Base-by-base conservation (phyloP, 92 coral and sea anemone genomes). In the Isaurus tuberculatus region DNA sequence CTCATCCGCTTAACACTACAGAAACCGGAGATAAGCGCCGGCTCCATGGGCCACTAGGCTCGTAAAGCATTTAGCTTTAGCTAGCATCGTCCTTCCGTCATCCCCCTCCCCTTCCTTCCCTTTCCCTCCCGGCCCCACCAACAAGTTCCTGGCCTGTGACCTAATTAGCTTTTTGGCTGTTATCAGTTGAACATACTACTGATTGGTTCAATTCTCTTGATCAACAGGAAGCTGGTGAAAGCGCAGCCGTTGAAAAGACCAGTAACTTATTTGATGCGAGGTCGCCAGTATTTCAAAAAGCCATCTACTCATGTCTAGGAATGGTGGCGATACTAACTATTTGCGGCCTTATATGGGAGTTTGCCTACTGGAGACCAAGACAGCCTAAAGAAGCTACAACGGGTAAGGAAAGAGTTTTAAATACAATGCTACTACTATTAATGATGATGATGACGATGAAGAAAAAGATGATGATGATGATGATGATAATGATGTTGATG, bases 361-460 rank as follows among this genome's bases (percentile, higher is more conserved):
- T 94, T 71, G 97, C 95, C 4, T 96, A 94, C 94, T 96, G 98
- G 98, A 94, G 98, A 82, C 99, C 99, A 66, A 90, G 97, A 80
- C 98, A 96, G 79, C 98, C 98, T 3, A 96, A 94, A 34, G 93
- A 89, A 30, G 95, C 97, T 22, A 92, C 91, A 33, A 94, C 98
- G 68, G 98, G 98, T 93, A 36, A 80, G 90, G 8, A 23, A 1
- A 20, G 15, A 15, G 13, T 19, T 5, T 70, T 70, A 9, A 13
- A 8, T 8, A 2, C n/a, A 17, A 13, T 22, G 11, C 3, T 9
- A 14, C 16, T 3, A 48, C 16, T 48, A 9, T 37, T n/a, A n/a
- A n/a, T n/a, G n/a, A n/a, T n/a, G n/a, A n/a, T n/a, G n/a, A n/a
- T n/a, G n/a, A n/a, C n/a, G n/a, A n/a, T n/a, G n/a, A n/a, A n/a